Base-by-base conservation (phyloP, 2,888 invertebrate species). In the Acrobasis suavella region DNA sequence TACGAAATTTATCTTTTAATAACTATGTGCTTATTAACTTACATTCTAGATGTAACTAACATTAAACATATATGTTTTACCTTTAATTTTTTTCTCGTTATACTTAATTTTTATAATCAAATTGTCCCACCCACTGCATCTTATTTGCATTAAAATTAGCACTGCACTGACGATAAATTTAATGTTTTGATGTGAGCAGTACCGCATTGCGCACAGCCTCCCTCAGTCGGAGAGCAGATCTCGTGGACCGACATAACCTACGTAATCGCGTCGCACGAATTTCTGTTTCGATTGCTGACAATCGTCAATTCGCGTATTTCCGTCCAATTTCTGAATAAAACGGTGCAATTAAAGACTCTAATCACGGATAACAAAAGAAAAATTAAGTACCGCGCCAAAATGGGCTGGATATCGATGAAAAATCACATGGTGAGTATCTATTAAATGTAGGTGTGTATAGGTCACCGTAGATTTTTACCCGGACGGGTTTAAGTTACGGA, bases 131-230 rank as follows among this genome's bases (percentile, higher is more conserved):
- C 22, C 3, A 14, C 42, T 46, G 46, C 46, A n/a, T 46, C 46
- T n/a, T 10, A 46, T 46, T 46, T 42, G 7, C 42, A 42, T 50
- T 12, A 61, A 50, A 56, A 39, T 54, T 62, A 39, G 46, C 39
- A 63, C 38, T 50, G 55, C 65, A 61, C 55, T 37, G 63, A 65
- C 65, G 64, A 69, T 73, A 74, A 75, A 73, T 69, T 67, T 70
- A 75, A 78, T 82, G 76, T 81, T 81, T 80, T 79, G 75, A 78
- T 74, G 74, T 78, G 78, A 82, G 76, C 74, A 78, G 77, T 91
- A 86, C 83, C 91, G 91, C 91, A 91, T 80, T 92, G 92, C 92
- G 92, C 92, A 91, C 91, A 91, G 91, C 91, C 82, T 91, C 91
- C 89, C 82, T 86, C 89, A 87, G 90, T 91, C 81, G 80, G 80